phyloP scores from a whole-genome alignment of 37 sponge, comb jelly and placozoan genomes.

The Ianthella basta region DNA sequence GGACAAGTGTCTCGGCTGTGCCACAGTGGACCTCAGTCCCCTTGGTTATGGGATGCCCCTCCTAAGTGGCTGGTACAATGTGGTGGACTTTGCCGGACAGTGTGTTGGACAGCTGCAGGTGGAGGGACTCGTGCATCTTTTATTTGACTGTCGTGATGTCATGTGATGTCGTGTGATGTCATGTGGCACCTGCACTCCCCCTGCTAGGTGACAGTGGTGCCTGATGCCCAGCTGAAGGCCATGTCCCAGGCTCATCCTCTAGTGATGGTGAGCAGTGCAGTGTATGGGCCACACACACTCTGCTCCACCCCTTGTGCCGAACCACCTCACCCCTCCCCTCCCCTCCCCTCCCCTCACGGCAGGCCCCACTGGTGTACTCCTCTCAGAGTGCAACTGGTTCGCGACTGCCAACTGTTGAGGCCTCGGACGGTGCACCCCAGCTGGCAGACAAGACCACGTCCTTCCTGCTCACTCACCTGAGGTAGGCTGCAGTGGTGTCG shows the following conservation, averaged over 20 bases:
- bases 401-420: no score
- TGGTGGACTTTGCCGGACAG: constrained; percentile 66
- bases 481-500: neutral
- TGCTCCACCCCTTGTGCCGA: neutral
- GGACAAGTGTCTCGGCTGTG: constrained; percentile 65
- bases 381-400: no score
- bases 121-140: neutral
- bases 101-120: constrained; percentile 76
- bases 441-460: neutral
- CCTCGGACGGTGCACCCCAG: no score
- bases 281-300: neutral
- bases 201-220: neutral
- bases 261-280: neutral
- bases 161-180: neutral
- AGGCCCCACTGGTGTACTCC: no score
- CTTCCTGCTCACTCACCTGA: neutral
- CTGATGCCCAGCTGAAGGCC: neutral
- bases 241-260: neutral
- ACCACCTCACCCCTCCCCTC: no score
- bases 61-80: constrained; percentile 90
- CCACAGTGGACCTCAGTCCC: constrained; percentile 78
- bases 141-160: no score
- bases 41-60: constrained; percentile 71
- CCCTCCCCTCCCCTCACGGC: no score
- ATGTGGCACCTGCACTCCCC: neutral